Evolutionary conservation across 2,113 vertebrate genomes (phyloP).

Genomic region (Phalacrocorax aristotelis): DNA sequence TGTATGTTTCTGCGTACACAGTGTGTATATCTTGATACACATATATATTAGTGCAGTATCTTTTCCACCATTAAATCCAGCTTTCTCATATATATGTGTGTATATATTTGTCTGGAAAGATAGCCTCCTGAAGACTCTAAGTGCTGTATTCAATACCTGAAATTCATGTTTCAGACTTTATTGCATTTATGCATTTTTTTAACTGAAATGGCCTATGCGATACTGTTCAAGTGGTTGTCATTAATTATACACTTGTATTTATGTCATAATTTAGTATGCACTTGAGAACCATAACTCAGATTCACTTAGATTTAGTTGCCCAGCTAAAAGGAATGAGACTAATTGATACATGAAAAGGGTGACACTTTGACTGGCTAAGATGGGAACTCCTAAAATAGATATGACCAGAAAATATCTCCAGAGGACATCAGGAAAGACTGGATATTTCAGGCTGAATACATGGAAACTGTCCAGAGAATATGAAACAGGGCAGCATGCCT

Average conservation of each 20-base stretch:
- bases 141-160: neutral
- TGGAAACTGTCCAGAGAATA: neutral
- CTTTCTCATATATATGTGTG: neutral
- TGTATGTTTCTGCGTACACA: neutral
- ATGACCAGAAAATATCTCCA: neutral
- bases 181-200: neutral
- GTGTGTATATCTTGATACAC: neutral
- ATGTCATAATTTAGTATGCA: constrained; percentile 7
- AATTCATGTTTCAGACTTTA: neutral
- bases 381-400: neutral
- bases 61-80: neutral
- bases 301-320: neutral
- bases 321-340: neutral
- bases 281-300: constrained; percentile 23
- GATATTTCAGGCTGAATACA: neutral
- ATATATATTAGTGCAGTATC: neutral
- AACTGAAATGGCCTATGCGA: neutral
- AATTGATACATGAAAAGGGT: neutral
- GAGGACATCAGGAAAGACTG: neutral
- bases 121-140: neutral
- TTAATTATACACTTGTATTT: constrained; percentile 42
- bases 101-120: neutral
- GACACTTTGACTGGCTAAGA: neutral
- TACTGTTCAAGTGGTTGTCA: neutral
- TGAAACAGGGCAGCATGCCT: neutral